phyloP scores from a whole-genome alignment of 2,113 vertebrate genomes.

The Alethe diademata region DNA sequence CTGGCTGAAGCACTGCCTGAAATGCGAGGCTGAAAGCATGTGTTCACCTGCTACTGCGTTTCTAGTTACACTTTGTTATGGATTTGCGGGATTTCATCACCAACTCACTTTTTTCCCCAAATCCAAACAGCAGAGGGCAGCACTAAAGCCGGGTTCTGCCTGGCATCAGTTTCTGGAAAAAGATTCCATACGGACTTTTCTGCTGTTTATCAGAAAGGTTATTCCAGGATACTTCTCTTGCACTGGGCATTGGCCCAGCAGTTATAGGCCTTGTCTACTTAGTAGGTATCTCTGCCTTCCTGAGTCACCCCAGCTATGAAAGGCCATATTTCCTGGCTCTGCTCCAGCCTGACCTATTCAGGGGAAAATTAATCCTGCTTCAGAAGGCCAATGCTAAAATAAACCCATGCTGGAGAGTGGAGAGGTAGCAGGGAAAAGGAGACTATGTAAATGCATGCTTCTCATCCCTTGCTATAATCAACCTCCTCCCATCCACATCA shows the following conservation, averaged over 20 bases:
- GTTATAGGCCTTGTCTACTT: neutral
- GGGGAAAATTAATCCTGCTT: slow-evolving; percentile 62
- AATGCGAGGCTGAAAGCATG: neutral
- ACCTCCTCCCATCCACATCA: neutral
- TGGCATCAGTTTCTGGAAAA: neutral
- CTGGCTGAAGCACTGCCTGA: neutral
- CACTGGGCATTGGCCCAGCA: neutral
- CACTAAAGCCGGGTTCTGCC: neutral
- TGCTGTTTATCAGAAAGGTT: slow-evolving; percentile 43
- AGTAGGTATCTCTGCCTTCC: slow-evolving; percentile 35
- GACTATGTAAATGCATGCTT: neutral
- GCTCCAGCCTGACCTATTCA: slow-evolving; percentile 46
- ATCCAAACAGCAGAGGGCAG: slow-evolving; percentile 9
- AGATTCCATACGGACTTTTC: neutral
- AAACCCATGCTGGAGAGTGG: neutral
- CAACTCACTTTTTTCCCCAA: neutral
- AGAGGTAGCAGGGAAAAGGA: neutral
- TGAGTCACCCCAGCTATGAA: slow-evolving; percentile 5
- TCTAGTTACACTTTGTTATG: rapidly evolving
- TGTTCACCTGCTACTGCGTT: neutral
- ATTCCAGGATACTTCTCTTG: slow-evolving; percentile 26
- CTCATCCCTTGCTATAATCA: neutral
- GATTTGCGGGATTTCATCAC: neutral
- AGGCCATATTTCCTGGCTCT: slow-evolving; percentile 31
- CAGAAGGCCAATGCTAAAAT: slow-evolving; percentile 70